Base-by-base conservation (phyloP, 2,797 vertebrate genomes). In the Lepidocolaptes lacrymiger region DNA sequence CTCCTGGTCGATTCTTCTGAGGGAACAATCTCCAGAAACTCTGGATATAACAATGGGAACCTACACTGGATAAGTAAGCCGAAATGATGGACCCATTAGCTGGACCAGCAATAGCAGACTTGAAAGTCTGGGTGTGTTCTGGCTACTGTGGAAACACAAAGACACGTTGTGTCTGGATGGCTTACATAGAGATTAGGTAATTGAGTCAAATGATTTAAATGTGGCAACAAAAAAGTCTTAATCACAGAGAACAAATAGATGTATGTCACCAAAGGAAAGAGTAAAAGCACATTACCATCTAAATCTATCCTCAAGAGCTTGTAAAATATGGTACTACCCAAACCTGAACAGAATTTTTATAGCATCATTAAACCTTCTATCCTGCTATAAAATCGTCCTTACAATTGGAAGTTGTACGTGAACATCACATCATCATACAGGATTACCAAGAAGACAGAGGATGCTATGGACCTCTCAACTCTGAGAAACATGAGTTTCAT, bases 201-300 rank as follows among this genome's bases (percentile, higher is more conserved):
- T 81, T 71, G 52, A 94, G 26, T 90, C 44, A 90, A 90, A 91
- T 76, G 5, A 95, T 83, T 94, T 83, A 81, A 93, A 72, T 27
- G 24, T 62, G 30, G 71, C 44, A 94, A 93, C 82, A 89, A 74
- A 75, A 88, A 91, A 26, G 26, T 37, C 41, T 72, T 76, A 89
- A 93, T 84, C 63, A 90, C 20, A 81, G 15, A 39, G 69, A 94
- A 88, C 7, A 3, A 84, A 75, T 3, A 76, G 20, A 86, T 19
- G 21, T 43, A 51, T 55, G 39, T 73, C 74, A 78, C 66, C 30
- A 74, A 85, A 74, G 48, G 56, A 89, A 93, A 87, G 36, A 80
- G 41, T 80, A 82, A 93, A 84, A 93, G 41, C 28, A 85, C 14
- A 76, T 67, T 89, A 85, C 21, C 28, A 49, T 67, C 91, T 89